Base-by-base conservation (phyloP, 2,888 invertebrate species). In the Sipunculus nudus region DNA sequence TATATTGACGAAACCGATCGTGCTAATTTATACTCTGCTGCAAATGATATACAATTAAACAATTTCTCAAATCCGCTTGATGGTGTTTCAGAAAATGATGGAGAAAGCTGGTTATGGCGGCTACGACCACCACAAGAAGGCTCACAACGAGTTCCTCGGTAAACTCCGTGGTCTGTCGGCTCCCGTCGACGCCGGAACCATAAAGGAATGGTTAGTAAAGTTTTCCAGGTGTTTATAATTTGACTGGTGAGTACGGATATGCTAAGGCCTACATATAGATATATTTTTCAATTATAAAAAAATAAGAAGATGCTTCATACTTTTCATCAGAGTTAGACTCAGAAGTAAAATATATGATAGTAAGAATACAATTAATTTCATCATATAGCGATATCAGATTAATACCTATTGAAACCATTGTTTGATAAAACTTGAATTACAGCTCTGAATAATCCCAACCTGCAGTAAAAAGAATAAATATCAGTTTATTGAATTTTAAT, bases 161-260 rank as follows among this genome's bases (percentile, higher is more conserved):
- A 26, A 38, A 19, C 45, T 59, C 32, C 41, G 28, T 10, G 53
- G 52, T 5, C 26, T 59, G 39, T 29, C 52, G 10, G 23, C 13
- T 26, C 58, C 58, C 23, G 52, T 59, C 21, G 43, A 40, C 40
- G 23, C 16, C 19, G 53, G 53, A 10, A 35, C 39, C 4, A 16
- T 53, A 49, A 60, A 60, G 50, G 49, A 55, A 8, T 60, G 60
- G 60, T 60, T 25, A 28, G 59, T 45, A 6, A 16, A 35, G n/a
- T n/a, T n/a, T n/a, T n/a, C n/a, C n/a, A n/a, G n/a, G n/a, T n/a
- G n/a, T n/a, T n/a, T n/a, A n/a, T n/a, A n/a, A n/a, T n/a, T n/a
- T n/a, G n/a, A n/a, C n/a, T n/a, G n/a, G 8, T 10, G 8, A 8
- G 8, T 35, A 8, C 35, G 35, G 8, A n/a, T 16, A 35, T 35